Evolutionary conservation across 2,888 invertebrate species (phyloP).

Genomic region (Spisula subtruncata): DNA sequence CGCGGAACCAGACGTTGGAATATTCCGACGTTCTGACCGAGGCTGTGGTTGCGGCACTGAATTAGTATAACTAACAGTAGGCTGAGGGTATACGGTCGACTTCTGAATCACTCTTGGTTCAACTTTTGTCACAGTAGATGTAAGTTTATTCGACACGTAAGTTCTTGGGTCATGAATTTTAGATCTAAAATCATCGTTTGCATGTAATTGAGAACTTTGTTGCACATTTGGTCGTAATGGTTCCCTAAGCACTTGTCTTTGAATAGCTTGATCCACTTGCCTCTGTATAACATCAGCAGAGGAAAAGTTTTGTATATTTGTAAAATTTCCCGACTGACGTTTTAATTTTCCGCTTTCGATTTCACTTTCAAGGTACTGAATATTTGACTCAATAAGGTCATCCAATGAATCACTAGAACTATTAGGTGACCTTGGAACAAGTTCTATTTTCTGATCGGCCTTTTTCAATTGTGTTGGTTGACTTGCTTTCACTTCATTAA

Average conservation of each 20-base stretch:
- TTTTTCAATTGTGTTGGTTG: constrained; percentile 70
- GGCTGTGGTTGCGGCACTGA: neutral
- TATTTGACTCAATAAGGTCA: constrained; percentile 84
- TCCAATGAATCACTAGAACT: constrained; percentile 83
- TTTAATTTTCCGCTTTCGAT: constrained; percentile 78
- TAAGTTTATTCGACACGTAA: constrained; percentile 37
- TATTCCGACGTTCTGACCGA: constrained; percentile 43
- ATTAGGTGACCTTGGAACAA: constrained; percentile 73
- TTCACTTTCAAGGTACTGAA: constrained; percentile 83
- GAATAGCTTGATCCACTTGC: constrained; percentile 34
- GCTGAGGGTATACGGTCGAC: constrained; percentile 24
- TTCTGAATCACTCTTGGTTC: constrained; percentile 38
- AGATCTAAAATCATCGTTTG: constrained; percentile 51
- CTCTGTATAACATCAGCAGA: constrained; percentile 16
- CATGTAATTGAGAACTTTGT: neutral
- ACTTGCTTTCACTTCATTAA: constrained; percentile 72
- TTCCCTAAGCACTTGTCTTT: constrained; percentile 53
- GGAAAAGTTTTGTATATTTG: constrained; percentile 31
- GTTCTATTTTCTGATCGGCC: constrained; percentile 71
- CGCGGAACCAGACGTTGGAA: constrained; percentile 65
- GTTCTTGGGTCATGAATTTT: constrained; percentile 51
- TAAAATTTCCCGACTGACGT: constrained; percentile 68
- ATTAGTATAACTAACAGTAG: constrained; percentile 2
- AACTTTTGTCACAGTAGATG: constrained; percentile 35
- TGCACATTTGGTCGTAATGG: constrained; percentile 35